These are phyloP conservation scores for Erythrocercus mccallii DNA, from an alignment of 2,113 vertebrate species.

Conservation along the genomic window DNA sequence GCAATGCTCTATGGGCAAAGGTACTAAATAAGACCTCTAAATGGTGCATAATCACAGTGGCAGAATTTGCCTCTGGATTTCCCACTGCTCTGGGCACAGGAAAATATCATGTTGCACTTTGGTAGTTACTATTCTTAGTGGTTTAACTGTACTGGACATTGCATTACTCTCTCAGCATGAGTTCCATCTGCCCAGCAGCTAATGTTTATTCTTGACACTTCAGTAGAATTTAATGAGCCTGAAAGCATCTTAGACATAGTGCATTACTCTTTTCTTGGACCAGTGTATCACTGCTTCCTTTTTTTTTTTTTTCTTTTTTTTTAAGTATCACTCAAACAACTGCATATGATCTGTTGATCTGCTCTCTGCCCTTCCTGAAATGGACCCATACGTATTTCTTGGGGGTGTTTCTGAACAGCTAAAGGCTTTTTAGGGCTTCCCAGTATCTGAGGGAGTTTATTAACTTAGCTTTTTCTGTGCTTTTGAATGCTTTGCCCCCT, in stretches of 20 bases:
- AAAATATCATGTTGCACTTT: neutral
- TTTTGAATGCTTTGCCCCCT: neutral
- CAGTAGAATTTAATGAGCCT: neutral
- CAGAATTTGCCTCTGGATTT: neutral
- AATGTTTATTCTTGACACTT: neutral
- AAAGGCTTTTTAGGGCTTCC: neutral
- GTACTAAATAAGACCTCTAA: neutral
- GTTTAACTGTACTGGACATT: neutral
- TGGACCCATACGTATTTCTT: neutral
- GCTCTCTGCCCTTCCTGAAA: neutral
- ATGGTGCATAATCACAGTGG: neutral
- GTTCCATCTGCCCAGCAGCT: neutral
- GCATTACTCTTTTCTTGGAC: neutral
- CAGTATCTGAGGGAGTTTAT: neutral
- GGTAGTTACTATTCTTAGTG: neutral
- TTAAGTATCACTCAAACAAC: neutral
- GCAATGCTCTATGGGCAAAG: neutral
- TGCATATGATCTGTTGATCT: neutral
- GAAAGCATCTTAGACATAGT: neutral
- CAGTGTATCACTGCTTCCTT: rapidly evolving
- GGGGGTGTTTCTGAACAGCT: neutral
- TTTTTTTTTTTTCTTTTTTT: neutral
- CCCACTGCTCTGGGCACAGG: neutral
- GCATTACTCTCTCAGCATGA: neutral
- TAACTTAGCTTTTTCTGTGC: neutral